Evolutionary conservation across 2,113 vertebrate species (phyloP).

Genomic region (Hylia prasina): DNA sequence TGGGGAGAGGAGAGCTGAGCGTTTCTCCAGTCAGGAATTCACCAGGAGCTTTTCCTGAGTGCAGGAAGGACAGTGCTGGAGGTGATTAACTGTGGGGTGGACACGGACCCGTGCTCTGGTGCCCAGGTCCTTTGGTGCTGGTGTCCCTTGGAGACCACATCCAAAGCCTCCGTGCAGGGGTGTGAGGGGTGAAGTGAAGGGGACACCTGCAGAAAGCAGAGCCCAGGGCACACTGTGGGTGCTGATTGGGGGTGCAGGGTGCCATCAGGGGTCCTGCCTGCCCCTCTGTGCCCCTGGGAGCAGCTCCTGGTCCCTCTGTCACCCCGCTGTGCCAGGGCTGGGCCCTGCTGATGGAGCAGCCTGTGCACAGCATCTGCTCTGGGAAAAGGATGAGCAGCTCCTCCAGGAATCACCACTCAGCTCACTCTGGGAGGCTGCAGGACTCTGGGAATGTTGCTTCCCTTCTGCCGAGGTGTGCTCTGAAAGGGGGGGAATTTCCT

Average conservation of each 20-base stretch:
- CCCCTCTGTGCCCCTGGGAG: background rate
- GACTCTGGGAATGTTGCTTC: background rate
- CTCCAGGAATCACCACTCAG: background rate
- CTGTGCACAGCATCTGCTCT: background rate
- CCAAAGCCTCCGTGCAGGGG: background rate
- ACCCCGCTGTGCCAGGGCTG: background rate
- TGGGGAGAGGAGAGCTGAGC: background rate
- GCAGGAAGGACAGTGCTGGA: background rate
- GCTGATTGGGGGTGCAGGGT: background rate
- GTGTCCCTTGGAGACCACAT: background rate
- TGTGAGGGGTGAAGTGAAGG: background rate
- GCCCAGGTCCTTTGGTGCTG: background rate
- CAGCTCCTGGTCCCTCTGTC: background rate
- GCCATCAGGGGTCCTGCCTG: background rate
- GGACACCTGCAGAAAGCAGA: background rate
- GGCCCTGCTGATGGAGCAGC: background rate
- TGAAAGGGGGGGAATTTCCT: background rate
- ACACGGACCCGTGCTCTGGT: background rate
- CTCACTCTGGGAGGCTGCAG: background rate
- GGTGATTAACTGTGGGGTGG: background rate
- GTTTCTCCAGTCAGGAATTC: background rate
- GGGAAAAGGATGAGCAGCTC: background rate
- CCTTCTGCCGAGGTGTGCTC: background rate
- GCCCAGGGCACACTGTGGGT: rapidly evolving
- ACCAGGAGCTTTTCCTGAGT: background rate